phyloP scores from a whole-genome alignment of 2,797 vertebrate genomes.

The Macroramphosus scolopax region DNA sequence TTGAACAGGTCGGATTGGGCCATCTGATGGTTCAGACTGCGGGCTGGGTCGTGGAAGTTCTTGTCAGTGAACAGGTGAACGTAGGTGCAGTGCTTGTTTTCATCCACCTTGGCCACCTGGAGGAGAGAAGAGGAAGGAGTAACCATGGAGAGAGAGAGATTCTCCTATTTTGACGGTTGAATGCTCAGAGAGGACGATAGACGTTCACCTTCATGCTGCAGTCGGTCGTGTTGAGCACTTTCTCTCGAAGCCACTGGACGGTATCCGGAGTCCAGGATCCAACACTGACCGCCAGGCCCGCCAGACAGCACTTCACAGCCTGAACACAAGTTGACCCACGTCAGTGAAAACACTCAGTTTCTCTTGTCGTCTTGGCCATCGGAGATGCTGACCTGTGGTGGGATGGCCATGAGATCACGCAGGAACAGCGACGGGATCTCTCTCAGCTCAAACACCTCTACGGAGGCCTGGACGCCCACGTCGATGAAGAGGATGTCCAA shows the following conservation, averaged over 20 bases:
- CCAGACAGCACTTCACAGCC: constrained; percentile 89
- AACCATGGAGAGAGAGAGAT: neutral
- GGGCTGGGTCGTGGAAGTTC: constrained; percentile 81
- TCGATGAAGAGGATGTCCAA: constrained; percentile 92
- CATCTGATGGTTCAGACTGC: constrained; percentile 88
- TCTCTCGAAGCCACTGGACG: constrained; percentile 91
- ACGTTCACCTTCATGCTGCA: constrained; percentile 86
- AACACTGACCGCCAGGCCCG: constrained; percentile 84
- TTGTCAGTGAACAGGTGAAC: constrained; percentile 90
- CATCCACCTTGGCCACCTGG: constrained; percentile 87
- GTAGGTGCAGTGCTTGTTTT: constrained; percentile 77
- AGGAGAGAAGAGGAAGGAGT: neutral
- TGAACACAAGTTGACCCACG: constrained; percentile 52
- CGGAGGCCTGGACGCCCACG: constrained; percentile 86
- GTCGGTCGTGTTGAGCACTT: constrained; percentile 84
- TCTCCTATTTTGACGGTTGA: neutral
- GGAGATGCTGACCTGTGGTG: constrained; percentile 85
- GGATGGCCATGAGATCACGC: constrained; percentile 83
- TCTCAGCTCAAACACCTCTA: constrained; percentile 91
- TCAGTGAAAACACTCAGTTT: neutral
- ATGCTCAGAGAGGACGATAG: neutral
- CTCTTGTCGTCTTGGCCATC: neutral
- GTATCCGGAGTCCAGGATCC: constrained; percentile 94
- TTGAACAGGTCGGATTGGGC: constrained; percentile 88
- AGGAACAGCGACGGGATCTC: constrained; percentile 88